Evolutionary conservation across 2,113 vertebrate species (phyloP).

Genomic region (Neopipo cinnamomea): DNA sequence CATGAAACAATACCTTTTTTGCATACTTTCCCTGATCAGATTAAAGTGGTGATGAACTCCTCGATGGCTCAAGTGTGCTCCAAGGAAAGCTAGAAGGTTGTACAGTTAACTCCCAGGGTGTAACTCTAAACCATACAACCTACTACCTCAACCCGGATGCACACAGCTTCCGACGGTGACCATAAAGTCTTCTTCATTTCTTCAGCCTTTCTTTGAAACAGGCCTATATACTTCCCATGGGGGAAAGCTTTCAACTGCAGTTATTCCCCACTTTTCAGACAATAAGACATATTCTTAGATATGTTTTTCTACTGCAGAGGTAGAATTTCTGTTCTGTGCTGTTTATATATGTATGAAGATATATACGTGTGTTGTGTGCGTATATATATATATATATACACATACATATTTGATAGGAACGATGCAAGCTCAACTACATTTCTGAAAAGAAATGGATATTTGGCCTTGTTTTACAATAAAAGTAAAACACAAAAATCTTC

Average conservation of each 20-base stretch:
- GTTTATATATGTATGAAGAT: not conserved
- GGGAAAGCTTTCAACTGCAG: not conserved
- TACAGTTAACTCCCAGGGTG: constrained; percentile 99
- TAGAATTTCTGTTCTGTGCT: not conserved
- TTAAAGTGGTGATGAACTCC: constrained; percentile 77
- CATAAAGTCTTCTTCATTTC: constrained; percentile 76
- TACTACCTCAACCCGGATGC: constrained; percentile 99
- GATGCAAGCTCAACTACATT: not conserved
- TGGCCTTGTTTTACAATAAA: not conserved
- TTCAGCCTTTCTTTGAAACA: constrained; percentile 75
- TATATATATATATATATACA: not conserved
- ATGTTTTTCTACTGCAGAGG: not conserved
- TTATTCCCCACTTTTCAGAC: not conserved
- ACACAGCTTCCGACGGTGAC: constrained; percentile 86
- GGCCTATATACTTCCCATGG: constrained; percentile 21
- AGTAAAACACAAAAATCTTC: not conserved
- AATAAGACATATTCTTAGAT: not conserved
- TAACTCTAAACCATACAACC: constrained; percentile 99
- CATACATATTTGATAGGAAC: not conserved
- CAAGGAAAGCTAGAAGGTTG: constrained; percentile 99
- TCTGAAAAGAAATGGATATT: not conserved
- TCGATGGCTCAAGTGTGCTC: constrained; percentile 96
- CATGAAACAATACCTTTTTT: constrained; percentile 74
- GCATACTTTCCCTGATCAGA: constrained; percentile 68
- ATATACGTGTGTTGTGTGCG: not conserved